Conservation (phyloP, 2,888 invertebrate species). For the Apocheima hispidaria region DNA sequence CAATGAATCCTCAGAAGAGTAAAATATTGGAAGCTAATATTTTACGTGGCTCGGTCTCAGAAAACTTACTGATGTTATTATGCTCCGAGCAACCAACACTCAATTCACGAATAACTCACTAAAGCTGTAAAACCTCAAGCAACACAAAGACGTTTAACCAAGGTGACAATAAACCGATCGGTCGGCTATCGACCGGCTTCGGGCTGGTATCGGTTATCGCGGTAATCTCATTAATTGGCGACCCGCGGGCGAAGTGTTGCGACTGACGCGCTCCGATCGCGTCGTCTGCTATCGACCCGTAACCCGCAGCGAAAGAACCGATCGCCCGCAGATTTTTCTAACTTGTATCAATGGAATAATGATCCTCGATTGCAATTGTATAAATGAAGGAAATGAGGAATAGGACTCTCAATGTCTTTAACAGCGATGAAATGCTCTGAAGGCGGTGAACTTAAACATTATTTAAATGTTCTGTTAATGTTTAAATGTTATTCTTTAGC, state of each 20-base stretch:
- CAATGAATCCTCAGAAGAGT: not conserved
- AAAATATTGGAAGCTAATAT: not conserved
- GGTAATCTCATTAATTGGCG: conserved; percentile 78
- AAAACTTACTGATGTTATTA: not conserved
- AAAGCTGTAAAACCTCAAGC: not conserved
- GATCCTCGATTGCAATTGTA: no score
- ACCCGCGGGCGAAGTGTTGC: conserved; percentile 60
- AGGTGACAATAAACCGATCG: conserved; percentile 46
- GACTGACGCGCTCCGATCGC: conserved; percentile 47
- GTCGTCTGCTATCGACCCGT: conserved; percentile 58
- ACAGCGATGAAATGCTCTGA: no score
- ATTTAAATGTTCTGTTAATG: no score
- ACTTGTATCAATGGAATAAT: conserved; percentile 39
- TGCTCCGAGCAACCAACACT: not conserved
- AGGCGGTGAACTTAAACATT: no score
- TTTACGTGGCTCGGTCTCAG: conserved; percentile 2
- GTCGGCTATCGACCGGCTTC: conserved; percentile 55
- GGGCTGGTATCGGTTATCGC: conserved; percentile 69
- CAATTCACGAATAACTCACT: not conserved
- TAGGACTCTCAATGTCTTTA: no score
- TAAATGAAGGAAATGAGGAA: no score
- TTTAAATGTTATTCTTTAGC: no score
- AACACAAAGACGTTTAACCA: conserved; percentile 19
- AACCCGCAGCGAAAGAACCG: conserved; percentile 56
- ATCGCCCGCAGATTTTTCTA: conserved; percentile 48